These are phyloP conservation scores for Caenorhabditis latens DNA, from an alignment of 1,140 invertebrate genomes.

Conservation along the genomic window DNA sequence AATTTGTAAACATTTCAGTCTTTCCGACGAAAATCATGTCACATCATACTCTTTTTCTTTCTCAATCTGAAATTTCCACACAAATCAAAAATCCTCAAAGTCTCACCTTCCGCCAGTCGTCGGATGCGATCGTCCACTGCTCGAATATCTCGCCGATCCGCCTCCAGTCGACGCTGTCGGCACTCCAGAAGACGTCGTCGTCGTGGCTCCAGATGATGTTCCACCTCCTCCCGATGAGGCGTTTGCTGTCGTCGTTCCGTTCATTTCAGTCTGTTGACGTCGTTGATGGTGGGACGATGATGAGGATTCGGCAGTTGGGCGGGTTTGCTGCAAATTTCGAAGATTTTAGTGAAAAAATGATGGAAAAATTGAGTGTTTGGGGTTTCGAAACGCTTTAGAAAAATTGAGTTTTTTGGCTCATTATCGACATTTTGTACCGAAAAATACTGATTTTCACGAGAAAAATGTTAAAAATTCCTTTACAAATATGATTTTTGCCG, in stretches of 20 bases:
- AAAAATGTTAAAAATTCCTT: too few relatives aligned
- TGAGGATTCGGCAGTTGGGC: neutral
- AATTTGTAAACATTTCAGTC: neutral
- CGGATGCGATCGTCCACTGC: conserved; percentile 28
- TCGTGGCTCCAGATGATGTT: neutral
- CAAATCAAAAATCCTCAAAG: neutral
- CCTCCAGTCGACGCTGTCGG: conserved; percentile 14
- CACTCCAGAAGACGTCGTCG: conserved; percentile 27
- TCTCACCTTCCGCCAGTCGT: conserved; percentile 30
- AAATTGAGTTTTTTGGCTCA: too few relatives aligned
- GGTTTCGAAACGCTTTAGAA: too few relatives aligned
- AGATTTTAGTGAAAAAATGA: neutral
- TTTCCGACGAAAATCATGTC: neutral
- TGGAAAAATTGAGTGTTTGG: too few relatives aligned
- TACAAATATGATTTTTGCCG: too few relatives aligned
- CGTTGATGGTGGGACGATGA: conserved; percentile 19
- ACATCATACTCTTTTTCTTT: neutral
- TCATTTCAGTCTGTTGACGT: conserved; percentile 39
- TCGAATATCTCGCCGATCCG: conserved; percentile 33
- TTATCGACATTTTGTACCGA: too few relatives aligned
- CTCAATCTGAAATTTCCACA: neutral
- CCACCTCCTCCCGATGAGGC: neutral
- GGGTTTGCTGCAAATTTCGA: neutral
- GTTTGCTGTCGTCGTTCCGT: conserved; percentile 17
- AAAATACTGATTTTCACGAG: too few relatives aligned